Conservation (phyloP, 2,113 vertebrate genomes). For the Hemicordylus capensis region DNA sequence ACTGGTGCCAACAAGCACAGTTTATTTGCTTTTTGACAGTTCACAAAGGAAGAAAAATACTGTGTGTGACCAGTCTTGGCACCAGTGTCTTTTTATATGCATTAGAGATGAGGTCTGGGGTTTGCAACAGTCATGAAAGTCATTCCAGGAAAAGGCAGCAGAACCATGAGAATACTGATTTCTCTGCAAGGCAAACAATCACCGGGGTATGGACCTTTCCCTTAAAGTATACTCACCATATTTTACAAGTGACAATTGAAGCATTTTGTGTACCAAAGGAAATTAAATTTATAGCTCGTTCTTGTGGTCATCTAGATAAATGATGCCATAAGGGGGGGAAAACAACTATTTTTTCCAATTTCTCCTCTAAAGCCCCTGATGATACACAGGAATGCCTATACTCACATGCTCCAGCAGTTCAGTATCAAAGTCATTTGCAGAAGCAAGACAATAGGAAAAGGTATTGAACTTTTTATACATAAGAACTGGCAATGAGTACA, state of each 20-base stretch:
- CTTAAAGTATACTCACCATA: background rate
- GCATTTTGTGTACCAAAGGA: background rate
- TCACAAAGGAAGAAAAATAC: background rate
- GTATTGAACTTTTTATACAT: background rate
- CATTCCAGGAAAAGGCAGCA: background rate
- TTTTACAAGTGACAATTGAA: background rate
- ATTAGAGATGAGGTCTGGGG: background rate
- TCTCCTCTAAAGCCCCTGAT: background rate
- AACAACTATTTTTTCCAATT: background rate
- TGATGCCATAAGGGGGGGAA: background rate
- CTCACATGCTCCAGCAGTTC: no score
- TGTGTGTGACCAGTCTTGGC: background rate
- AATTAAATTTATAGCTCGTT: background rate
- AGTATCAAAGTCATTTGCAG: background rate
- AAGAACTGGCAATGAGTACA: background rate
- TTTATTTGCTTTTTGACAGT: background rate
- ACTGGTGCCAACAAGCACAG: background rate
- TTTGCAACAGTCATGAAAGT: background rate
- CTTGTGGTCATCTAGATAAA: background rate
- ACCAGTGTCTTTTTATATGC: background rate
- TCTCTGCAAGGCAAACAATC: background rate
- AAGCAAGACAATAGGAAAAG: background rate
- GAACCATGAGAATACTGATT: background rate
- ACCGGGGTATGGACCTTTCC: background rate
- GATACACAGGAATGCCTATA: background rate